Evolutionary conservation across 2,797 vertebrate species (phyloP).

Genomic region (Zenarchopterus dispar): DNA sequence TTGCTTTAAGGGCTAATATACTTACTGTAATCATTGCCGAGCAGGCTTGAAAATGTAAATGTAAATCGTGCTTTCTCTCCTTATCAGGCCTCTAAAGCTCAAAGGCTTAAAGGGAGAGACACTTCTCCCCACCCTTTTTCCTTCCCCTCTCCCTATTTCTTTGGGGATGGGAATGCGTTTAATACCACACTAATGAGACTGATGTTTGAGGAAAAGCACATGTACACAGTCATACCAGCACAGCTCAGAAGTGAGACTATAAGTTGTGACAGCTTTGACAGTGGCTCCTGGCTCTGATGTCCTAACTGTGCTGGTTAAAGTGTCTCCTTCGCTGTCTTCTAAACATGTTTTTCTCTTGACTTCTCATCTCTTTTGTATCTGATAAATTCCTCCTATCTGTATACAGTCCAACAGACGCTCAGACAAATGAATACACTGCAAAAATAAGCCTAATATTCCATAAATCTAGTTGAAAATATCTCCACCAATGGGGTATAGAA

Average conservation of each 20-base stretch:
- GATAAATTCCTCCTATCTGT: conserved; percentile 22
- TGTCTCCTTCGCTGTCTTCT: conserved; percentile 4
- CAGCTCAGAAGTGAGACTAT: conserved; percentile 31
- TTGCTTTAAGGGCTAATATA: background rate
- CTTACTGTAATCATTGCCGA: conserved; percentile 5
- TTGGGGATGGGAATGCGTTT: conserved; percentile 53
- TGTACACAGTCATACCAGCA: background rate
- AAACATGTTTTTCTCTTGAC: conserved; percentile 4
- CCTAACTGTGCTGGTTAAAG: conserved; percentile 19
- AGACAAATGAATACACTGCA: no score
- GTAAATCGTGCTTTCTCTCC: conserved; percentile 2
- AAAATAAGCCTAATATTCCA: no score
- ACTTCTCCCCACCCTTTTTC: conserved; percentile 5
- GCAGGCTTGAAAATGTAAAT: conserved; percentile 33
- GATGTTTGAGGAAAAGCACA: conserved; percentile 38
- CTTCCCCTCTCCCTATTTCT: conserved; percentile 10
- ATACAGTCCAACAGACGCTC: no score
- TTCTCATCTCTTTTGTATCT: conserved; percentile 17
- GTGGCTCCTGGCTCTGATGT: conserved; percentile 41
- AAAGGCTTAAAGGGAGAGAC: conserved; percentile 35
- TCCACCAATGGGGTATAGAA: no score
- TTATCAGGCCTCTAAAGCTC: conserved; percentile 24
- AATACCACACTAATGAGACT: conserved; percentile 54
- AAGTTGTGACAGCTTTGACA: conserved; percentile 48
- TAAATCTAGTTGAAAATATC: no score